A percentile compares a stretch with the other conserved stretches of the same genome.
phyloP scores from a whole-genome alignment of 2,888 invertebrate genomes.

The Lepidonotus clava region DNA sequence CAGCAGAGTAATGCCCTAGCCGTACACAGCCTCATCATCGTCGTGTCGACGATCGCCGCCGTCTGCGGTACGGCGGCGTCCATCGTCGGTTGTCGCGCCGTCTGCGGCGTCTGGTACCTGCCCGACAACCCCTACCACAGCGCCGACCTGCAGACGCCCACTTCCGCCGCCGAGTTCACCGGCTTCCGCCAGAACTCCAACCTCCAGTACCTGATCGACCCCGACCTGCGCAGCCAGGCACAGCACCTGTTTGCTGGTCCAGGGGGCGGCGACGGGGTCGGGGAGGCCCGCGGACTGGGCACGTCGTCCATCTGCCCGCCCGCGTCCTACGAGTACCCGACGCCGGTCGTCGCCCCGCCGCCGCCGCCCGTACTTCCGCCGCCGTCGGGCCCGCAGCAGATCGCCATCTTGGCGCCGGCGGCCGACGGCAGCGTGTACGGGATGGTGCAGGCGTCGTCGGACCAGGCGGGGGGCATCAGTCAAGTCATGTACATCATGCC shows the following conservation, averaged over 20 bases:
- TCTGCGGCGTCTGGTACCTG: constrained; percentile 82
- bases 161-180: constrained; percentile 20
- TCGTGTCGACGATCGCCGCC: constrained; percentile 35
- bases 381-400: constrained; percentile 41
- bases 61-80: constrained; percentile 51
- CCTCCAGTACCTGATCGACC: constrained; percentile 47
- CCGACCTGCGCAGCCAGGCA: constrained; percentile 10
- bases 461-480: constrained; percentile 35
- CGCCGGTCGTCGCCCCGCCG: background rate
- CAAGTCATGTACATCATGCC: constrained; percentile 56
- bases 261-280: background rate
- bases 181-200: constrained; percentile 24
- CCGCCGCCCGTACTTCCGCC: background rate
- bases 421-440: constrained; percentile 15
- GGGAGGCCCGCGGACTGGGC: background rate
- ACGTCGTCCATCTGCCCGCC: constrained; percentile 1
- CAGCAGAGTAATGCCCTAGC: background rate
- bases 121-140: constrained; percentile 68
- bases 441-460: constrained; percentile 50
- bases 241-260: background rate
- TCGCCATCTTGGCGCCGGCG: constrained; percentile 45
- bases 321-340: constrained; percentile 13
- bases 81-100: constrained; percentile 53
- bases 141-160: constrained; percentile 46
- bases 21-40: constrained; percentile 49